Evolutionary conservation across 1,140 invertebrate species (phyloP), one percentile per base, ranked within the genome.

Genomic region (Varroa destructor): DNA sequence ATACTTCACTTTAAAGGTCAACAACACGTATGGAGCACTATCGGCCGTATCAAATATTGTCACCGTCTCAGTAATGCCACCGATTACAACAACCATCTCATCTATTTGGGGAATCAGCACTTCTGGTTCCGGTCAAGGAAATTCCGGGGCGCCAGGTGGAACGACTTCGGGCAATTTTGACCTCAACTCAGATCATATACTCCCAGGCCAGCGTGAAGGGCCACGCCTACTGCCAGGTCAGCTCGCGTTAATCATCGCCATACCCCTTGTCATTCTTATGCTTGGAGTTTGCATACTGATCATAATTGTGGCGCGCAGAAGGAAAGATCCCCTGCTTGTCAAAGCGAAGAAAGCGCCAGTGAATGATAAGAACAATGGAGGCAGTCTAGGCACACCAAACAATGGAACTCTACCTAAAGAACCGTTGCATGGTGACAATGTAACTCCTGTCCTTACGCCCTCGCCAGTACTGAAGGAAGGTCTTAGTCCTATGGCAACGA

Each of bases 41-140:
- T 67, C 61, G 14, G 61, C 61, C 61, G 61, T 67, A 40, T 67
- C 61, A 46, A 67, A 67, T 37, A 67, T 67, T 37, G 61, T 67
- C 46, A 46, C 46, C 10, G 61, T 67, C 61, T 43, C 40, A 12
- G 61, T 67, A 1, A 67, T 67, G 61, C 61, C 61, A 67, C 61
- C 61, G 2, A 37, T 46, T 1, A 67, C 61, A n/a, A 67, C 61
- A 46, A 67, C 61, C 1, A 67, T 12, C 4, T 51, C 46, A 51
- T 5, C 46, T 5, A 51, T 51, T 51, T 51, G 4, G 46, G 46
- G 46, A 51, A 51, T 51, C 46, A 8, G 46, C 46, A 51, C 8
- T 51, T 51, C 46, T 3, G 46, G 46, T 51, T 51, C 46, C 8
- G 46, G 46, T 51, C 46, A 51, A 51, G 46, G 46, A 51, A 8